A percentile compares a stretch with the other conserved stretches of the same genome.
Evolutionary conservation across 2,888 invertebrate species (phyloP).

Genomic region (Conus canariensis): DNA sequence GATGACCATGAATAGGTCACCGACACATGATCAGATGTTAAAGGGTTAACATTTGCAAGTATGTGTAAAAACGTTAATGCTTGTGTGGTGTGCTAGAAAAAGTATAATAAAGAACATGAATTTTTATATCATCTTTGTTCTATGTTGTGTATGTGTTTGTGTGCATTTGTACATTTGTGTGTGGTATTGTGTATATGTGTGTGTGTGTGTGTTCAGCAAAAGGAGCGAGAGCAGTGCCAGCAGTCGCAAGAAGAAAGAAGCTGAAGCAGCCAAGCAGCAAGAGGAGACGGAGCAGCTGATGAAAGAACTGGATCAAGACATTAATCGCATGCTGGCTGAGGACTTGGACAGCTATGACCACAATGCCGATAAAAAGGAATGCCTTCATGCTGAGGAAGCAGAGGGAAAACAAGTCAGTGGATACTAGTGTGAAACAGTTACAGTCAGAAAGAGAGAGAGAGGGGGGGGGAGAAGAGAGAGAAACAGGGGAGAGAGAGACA

Average conservation of each 20-base stretch:
- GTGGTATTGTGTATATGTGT: not conserved
- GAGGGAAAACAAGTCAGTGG: not conserved
- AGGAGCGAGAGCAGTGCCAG: not conserved
- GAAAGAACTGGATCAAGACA: constrained; percentile 74
- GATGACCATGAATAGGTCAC: too few species aligned
- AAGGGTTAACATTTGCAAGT: too few species aligned
- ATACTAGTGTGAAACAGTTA: not conserved
- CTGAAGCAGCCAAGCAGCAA: constrained; percentile 7
- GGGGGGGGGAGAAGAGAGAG: too few species aligned
- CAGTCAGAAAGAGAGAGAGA: too few species aligned
- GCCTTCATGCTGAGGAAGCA: not conserved
- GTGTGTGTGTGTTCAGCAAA: not conserved
- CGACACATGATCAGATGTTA: too few species aligned
- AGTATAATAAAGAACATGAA: too few species aligned
- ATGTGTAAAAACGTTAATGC: too few species aligned
- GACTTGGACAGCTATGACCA: constrained; percentile 57
- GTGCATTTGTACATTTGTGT: not conserved
- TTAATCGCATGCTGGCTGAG: constrained; percentile 68
- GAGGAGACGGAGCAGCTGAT: constrained; percentile 56
- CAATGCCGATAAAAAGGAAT: constrained; percentile 57
- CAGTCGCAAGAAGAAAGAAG: constrained; percentile 21
- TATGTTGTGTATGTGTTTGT: not conserved
- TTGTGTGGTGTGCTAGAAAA: too few species aligned
- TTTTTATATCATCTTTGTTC: not conserved
- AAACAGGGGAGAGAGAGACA: not conserved